A percentile compares a stretch with the other conserved stretches of the same genome.
Conservation (phyloP, 2,797 vertebrate genomes). For the Crossoptilon crossoptilon region DNA sequence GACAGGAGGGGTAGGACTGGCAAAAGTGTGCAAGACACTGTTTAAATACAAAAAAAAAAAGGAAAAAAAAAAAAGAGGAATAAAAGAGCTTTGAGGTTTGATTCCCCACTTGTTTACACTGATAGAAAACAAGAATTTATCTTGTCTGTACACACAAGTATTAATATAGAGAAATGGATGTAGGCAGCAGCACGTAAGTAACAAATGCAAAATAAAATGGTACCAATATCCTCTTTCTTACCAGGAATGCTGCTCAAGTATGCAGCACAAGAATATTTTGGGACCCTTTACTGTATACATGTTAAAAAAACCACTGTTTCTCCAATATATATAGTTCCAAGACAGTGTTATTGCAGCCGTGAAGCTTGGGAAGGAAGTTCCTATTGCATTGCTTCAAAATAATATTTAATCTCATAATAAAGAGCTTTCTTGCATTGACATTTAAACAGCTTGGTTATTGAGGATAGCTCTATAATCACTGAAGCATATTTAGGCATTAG, state of each 20-base stretch:
- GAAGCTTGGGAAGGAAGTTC: conserved; percentile 64
- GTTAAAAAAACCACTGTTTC: not conserved
- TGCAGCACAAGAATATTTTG: not conserved
- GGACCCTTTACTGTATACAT: not conserved
- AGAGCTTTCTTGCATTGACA: conserved; percentile 76
- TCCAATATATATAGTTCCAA: conserved; percentile 26
- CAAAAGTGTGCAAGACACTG: not conserved
- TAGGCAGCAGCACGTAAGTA: not conserved
- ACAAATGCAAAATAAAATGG: not conserved
- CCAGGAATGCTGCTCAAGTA: not conserved
- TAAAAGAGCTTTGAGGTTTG: not conserved
- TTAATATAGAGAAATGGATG: not conserved
- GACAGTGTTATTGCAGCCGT: conserved; percentile 43
- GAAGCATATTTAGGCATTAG: conserved; percentile 80
- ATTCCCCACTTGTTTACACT: not conserved
- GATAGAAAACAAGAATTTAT: conserved; percentile 3
- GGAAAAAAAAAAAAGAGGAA: not conserved
- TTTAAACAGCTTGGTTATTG: conserved; percentile 77
- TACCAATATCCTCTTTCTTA: not conserved
- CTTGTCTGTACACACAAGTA: not conserved
- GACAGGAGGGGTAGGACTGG: not conserved
- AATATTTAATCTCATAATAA: conserved; percentile 76
- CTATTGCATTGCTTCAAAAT: conserved; percentile 67
- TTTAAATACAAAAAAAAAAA: not conserved
- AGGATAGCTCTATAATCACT: conserved; percentile 76